Base-by-base conservation (phyloP, 2,888 invertebrate genomes). In the Charanyca ferruginea region DNA sequence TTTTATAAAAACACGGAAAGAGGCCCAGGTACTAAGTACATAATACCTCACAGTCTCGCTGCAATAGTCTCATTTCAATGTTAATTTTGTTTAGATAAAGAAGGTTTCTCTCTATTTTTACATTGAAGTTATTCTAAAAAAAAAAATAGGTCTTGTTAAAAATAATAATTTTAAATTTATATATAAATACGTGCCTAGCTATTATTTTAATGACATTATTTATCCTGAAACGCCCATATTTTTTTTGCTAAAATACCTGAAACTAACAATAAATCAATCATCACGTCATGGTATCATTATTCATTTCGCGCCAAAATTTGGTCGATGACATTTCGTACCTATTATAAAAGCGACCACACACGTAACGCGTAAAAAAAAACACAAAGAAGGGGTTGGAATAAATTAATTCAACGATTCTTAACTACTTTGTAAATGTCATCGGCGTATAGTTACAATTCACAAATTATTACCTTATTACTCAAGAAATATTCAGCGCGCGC, bases 401-500 rank as follows among this genome's bases (percentile, higher is more conserved):
- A 84, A 86, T 83, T 85, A 88, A 90, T 85, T 81, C 76, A 83
- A 83, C 81, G 79, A 89, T 89, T 88, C 87, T 88, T 84, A 83
- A 80, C 79, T 82, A 86, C 80, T 78, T 82, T 73, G 80, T 81
- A 73, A 85, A 84, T 91, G 90, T 90, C 90, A 88, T 89, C 90
- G 68, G 79, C 71, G 74, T 75, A 79, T 86, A 84, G 85, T 86
- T 85, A 89, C 82, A 68, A 54, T 65, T 89, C 86, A 91, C 86
- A 89, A 91, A 92, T 91, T 87, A 88, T 86, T 60, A 61, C 85
- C 72, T 74, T 73, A 87, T 89, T 89, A 87, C 81, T 84, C 79
- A 83, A 89, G 87, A 85, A 80, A 81, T 89, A 87, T 89, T 90
- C 88, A 85, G 83, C 87, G 82, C 74, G 83, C 73, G 80, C 82